Evolutionary conservation across 2,888 invertebrate species (phyloP).

Genomic region (Ptilodon capucinus): DNA sequence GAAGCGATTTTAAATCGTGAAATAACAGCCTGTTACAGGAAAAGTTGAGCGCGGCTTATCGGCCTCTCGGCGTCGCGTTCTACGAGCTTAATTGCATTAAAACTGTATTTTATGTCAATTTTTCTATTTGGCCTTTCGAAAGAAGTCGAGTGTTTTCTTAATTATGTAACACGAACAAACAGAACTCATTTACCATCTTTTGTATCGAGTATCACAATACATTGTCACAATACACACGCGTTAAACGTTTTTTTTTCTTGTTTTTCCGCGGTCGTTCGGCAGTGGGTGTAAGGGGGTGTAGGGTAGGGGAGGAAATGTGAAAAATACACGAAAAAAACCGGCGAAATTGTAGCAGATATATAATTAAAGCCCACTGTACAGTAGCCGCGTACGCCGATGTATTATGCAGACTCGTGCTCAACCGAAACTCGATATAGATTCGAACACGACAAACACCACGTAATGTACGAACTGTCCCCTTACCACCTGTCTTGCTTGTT

Average conservation of each 20-base stretch:
- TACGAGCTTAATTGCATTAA: constrained; percentile 76
- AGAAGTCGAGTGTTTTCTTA: constrained; percentile 23
- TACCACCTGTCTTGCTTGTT: no score
- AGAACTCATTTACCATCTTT: not conserved
- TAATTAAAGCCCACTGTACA: constrained; percentile 81
- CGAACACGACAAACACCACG: constrained; percentile 19
- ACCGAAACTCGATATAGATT: constrained; percentile 43
- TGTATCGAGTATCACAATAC: constrained; percentile 29
- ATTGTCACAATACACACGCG: constrained; percentile 59
- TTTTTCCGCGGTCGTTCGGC: constrained; percentile 72
- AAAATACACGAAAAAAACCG: constrained; percentile 84
- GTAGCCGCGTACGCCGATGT: constrained; percentile 73
- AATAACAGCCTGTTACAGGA: constrained; percentile 82
- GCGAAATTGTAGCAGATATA: constrained; percentile 83
- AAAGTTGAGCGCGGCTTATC: constrained; percentile 80
- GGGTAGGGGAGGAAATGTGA: constrained; percentile 75
- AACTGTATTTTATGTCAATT: constrained; percentile 57
- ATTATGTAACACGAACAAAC: constrained; percentile 1
- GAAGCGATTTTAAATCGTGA: constrained; percentile 81
- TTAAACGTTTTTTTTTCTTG: constrained; percentile 60
- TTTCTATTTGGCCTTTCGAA: constrained; percentile 44
- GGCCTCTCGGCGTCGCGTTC: constrained; percentile 64
- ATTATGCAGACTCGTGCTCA: constrained; percentile 74
- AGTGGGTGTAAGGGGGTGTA: constrained; percentile 59
- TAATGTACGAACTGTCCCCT: no score